Evolutionary conservation across 2,888 invertebrate genomes (phyloP), one percentile per base, ranked within the genome.

Genomic region (Limulus polyphemus): DNA sequence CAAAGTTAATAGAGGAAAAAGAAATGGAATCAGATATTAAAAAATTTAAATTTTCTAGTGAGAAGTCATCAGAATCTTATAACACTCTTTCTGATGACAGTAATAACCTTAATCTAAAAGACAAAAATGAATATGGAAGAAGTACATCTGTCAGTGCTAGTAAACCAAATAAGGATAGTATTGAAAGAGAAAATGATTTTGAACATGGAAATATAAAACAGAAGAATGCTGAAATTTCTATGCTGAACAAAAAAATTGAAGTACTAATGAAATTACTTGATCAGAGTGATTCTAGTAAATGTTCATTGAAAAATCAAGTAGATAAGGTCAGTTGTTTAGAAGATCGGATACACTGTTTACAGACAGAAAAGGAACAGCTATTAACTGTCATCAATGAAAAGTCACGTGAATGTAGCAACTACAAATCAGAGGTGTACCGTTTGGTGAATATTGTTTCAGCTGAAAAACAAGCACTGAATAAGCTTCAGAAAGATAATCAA

Each of bases 321-420:
- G 13, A 49, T 16, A 10, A 32, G 10, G 60, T 46, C 7, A 56
- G 49, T 11, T 49, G n/a, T 56, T 47, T 55, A 54, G 47, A 57
- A 9, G 32, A 32, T 32, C 49, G 51, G 51, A 49, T 67, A 14
- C 57, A 60, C 49, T 47, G 32, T 47, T 49, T 75, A 47, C 71
- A 73, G 58, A 65, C 71, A 47, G 77, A 77, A 67, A 72, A 72
- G 59, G 75, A 76, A 57, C 75, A 77, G 67, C 75, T 77, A 68
- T 70, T 77, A 67, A 73, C 75, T 32, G 74, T 77, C 13, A 70
- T 77, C 65, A 75, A 74, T 63, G 77, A 77, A 63, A 77, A 77
- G 61, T 73, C 76, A 0, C 69, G 76, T 48, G 77, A 77, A 64
- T 71, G 72, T 57, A 76, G 76, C 62, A 70, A 68, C 32, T 68